phyloP scores from a whole-genome alignment of 2,113 vertebrate genomes.

The Plestiodon gilberti region DNA sequence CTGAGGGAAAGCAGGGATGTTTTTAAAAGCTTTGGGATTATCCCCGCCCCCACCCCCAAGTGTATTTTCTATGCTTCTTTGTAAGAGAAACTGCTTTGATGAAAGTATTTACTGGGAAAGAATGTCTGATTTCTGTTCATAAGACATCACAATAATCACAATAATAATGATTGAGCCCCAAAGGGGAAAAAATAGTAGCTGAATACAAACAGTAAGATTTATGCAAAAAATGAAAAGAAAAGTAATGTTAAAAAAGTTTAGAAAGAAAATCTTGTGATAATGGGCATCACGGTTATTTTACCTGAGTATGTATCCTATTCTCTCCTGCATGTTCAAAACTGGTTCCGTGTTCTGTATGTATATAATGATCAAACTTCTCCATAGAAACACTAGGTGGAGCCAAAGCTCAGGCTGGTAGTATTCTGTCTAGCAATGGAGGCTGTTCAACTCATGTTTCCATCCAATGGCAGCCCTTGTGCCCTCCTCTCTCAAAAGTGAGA shows the following conservation, averaged over 20 bases:
- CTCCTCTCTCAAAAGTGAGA: too few species aligned
- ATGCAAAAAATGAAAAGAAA: not conserved
- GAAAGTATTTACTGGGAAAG: not conserved
- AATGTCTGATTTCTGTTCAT: not conserved
- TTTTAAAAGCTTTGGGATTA: slow-evolving; percentile 46
- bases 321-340: not conserved
- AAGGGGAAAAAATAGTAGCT: not conserved
- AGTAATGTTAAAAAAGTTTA: not conserved
- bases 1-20: slow-evolving; percentile 40
- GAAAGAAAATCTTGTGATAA: not conserved
- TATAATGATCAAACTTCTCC: not conserved
- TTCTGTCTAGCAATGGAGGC: too few species aligned
- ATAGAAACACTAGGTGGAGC: too few species aligned
- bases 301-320: not conserved
- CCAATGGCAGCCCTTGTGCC: too few species aligned
- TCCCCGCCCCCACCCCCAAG: not conserved
- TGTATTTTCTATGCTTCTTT: slow-evolving; percentile 15
- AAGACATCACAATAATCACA: not conserved
- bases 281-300: not conserved
- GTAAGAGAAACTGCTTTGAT: slow-evolving; percentile 32
- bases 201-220: not conserved
- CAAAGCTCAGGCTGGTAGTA: not conserved
- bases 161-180: not conserved
- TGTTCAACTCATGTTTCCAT: too few species aligned
- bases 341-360: not conserved